phyloP scores from a whole-genome alignment of 1,140 invertebrate genomes.

The Choristoneura fumiferana region DNA sequence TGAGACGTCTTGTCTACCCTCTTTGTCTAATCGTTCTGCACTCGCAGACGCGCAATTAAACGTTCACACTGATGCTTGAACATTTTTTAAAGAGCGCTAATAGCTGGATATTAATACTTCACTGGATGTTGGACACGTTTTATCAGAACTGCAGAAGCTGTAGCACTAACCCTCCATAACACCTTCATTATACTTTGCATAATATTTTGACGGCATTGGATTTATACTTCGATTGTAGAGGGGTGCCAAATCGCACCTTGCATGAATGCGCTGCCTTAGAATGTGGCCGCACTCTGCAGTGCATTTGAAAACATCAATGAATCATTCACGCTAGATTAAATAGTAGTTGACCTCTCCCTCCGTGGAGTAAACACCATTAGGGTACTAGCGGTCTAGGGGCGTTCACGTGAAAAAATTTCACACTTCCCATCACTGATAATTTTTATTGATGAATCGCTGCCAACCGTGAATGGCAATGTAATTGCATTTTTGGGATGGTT shows the following conservation, averaged over 20 bases:
- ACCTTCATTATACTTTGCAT: no score
- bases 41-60: conserved; percentile 28
- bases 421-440: conserved; percentile 36
- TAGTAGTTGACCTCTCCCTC: conserved; percentile 70
- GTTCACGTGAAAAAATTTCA: conserved; percentile 46
- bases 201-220: no score
- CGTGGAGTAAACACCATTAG: conserved; percentile 64
- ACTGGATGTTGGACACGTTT: no score
- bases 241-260: not conserved
- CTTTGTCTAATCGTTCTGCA: conserved; percentile 40
- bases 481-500: conserved; percentile 18
- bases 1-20: conserved; percentile 57
- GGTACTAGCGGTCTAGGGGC: conserved; percentile 42
- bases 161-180: not conserved
- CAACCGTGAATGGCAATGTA: conserved; percentile 1
- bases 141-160: no score
- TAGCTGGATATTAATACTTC: not conserved
- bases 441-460: conserved; percentile 23
- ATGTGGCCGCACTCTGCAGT: not conserved
- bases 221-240: no score
- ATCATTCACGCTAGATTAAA: conserved; percentile 75
- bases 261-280: not conserved
- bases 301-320: conserved; percentile 67
- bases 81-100: not conserved
- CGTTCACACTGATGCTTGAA: not conserved